These are phyloP conservation scores for Pollachius pollachius DNA, from an alignment of 2,113 vertebrate species.

Conservation along the genomic window DNA sequence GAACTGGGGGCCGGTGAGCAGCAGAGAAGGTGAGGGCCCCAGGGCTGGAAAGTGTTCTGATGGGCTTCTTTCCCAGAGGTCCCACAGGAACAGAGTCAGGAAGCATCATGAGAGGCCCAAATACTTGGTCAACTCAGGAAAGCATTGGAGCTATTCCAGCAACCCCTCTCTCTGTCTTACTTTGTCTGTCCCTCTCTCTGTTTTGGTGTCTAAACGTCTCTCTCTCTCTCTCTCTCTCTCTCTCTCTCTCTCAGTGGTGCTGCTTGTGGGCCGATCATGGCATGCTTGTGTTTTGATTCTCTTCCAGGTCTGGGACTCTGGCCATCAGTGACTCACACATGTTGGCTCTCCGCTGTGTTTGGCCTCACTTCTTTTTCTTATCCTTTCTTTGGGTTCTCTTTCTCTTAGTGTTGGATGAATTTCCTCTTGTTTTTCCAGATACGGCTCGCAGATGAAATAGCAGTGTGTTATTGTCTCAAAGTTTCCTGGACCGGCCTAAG, in stretches of 20 bases:
- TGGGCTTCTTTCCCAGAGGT: slow-evolving; percentile 42
- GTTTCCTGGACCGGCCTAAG: slow-evolving; percentile 67
- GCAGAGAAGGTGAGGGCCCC: too few relatives aligned
- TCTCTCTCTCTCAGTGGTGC: neutral
- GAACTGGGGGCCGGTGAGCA: too few relatives aligned
- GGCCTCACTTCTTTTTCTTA: slow-evolving; percentile 31
- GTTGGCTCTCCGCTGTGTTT: slow-evolving; percentile 49
- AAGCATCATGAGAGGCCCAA: slow-evolving; percentile 38
- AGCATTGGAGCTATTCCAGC: slow-evolving; percentile 31
- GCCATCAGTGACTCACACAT: slow-evolving; percentile 63
- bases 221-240: too few relatives aligned
- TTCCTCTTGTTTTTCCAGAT: slow-evolving; percentile 66
- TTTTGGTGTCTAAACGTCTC: slow-evolving; percentile 8
- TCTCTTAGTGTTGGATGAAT: slow-evolving; percentile 24
- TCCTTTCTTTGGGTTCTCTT: slow-evolving; percentile 10
- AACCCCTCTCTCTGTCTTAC: slow-evolving; percentile 8
- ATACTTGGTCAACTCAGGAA: slow-evolving; percentile 13
- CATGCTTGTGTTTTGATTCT: slow-evolving; percentile 51
- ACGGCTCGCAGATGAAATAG: slow-evolving; percentile 48
- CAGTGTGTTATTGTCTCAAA: slow-evolving; percentile 62
- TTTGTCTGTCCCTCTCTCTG: too few relatives aligned
- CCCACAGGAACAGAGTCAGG: slow-evolving; percentile 59
- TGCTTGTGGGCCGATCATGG: neutral
- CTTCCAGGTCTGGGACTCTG: slow-evolving; percentile 55
- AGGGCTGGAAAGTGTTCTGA: slow-evolving; percentile 21